A percentile compares a stretch with the other conserved stretches of the same genome.
These are phyloP conservation scores for Brachionus rotundiformis DNA, from an alignment of 1,140 invertebrate genomes.

Conservation along the genomic window DNA sequence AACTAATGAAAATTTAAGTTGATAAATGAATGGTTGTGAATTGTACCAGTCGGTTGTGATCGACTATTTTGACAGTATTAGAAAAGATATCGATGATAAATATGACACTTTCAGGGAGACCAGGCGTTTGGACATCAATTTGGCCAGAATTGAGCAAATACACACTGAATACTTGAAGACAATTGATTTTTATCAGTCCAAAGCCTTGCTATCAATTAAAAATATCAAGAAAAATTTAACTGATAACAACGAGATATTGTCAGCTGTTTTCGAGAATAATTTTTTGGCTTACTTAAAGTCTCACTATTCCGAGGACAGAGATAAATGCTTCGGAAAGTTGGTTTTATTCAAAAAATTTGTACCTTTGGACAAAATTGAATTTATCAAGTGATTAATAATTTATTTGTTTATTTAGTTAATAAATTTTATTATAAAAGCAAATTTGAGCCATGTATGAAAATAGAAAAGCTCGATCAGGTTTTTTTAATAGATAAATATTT, in stretches of 20 bases:
- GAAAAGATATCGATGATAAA: slow-evolving; percentile 10
- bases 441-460: slow-evolving; percentile 19
- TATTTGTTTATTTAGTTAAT: neutral
- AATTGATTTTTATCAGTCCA: neutral
- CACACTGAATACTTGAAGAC: neutral
- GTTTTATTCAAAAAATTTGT: neutral
- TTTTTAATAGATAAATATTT: too few relatives aligned
- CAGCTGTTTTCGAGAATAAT: neutral
- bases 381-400: slow-evolving; percentile 35
- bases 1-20: neutral
- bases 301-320: neutral
- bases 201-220: neutral
- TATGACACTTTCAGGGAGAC: slow-evolving; percentile 1
- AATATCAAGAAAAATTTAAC: neutral
- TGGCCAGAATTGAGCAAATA: neutral
- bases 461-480: slow-evolving; percentile 11
- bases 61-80: neutral
- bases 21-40: neutral
- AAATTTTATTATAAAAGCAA: neutral
- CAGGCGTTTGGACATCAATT: neutral
- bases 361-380: neutral
- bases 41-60: neutral
- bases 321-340: slow-evolving; percentile 2
- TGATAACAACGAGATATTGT: neutral
- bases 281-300: slow-evolving; percentile 32